A percentile compares a stretch with the other conserved stretches of the same genome.
Conservation (phyloP, 2,888 invertebrate species). For the Heliconius aoede region DNA sequence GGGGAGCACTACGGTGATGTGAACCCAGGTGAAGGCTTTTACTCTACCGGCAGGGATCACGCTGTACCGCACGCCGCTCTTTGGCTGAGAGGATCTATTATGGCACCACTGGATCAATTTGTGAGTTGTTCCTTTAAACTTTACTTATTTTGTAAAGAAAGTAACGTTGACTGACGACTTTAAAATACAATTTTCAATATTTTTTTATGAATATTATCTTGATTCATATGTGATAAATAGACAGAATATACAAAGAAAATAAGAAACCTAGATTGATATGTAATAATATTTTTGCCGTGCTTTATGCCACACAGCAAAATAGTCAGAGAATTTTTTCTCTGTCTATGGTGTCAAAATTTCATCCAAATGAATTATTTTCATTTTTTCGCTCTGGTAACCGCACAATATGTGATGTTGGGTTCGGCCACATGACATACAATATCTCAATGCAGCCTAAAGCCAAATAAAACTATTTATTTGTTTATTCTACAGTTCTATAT, state of each 20-base stretch:
- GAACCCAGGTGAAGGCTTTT: constrained; percentile 75
- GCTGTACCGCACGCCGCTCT: constrained; percentile 67
- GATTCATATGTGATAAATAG: too few relatives aligned
- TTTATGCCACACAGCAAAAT: too few relatives aligned
- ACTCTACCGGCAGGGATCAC: constrained; percentile 61
- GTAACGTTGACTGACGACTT: background rate
- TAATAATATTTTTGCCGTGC: too few relatives aligned
- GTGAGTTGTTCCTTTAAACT: constrained; percentile 53
- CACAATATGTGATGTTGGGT: too few relatives aligned
- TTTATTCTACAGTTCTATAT: constrained; percentile 87
- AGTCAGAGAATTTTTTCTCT: too few relatives aligned
- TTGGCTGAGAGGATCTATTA: constrained; percentile 69
- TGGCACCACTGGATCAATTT: constrained; percentile 76
- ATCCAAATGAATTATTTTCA: too few relatives aligned
- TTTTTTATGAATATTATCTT: background rate
- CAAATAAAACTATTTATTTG: background rate
- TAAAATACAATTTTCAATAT: too few relatives aligned
- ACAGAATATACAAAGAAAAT: too few relatives aligned
- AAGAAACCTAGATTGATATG: too few relatives aligned
- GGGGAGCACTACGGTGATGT: constrained; percentile 76
- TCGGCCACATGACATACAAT: too few relatives aligned
- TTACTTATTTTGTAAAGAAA: background rate
- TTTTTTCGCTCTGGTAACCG: too few relatives aligned
- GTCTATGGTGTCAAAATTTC: too few relatives aligned
- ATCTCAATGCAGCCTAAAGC: background rate